These are phyloP conservation scores for Halesus radiatus DNA, from an alignment of 1,140 invertebrate species.

Conservation along the genomic window DNA sequence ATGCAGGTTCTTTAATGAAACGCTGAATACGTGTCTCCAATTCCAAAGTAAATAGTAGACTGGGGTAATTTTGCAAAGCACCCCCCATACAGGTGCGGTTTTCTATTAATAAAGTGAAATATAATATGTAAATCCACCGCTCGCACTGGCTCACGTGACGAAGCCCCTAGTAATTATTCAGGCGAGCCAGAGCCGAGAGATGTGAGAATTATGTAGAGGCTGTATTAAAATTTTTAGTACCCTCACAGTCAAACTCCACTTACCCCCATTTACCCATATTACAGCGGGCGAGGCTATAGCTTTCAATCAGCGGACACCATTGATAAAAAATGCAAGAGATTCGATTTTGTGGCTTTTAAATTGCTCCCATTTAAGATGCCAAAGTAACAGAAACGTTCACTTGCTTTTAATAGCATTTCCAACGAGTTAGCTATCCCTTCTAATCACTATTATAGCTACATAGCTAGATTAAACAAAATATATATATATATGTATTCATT, in stretches of 20 bases:
- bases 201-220: not conserved
- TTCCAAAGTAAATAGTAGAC: not conserved
- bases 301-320: not conserved
- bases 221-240: constrained; percentile 25
- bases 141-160: constrained; percentile 18
- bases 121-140: constrained; percentile 25
- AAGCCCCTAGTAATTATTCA: constrained; percentile 21
- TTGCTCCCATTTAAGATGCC: no score
- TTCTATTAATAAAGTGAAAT: constrained; percentile 36
- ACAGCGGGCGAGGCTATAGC: not conserved
- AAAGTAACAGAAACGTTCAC: no score
- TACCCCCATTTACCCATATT: constrained; percentile 7
- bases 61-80: constrained; percentile 23
- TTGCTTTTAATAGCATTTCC: no score
- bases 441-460: no score
- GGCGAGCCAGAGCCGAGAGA: constrained; percentile 3
- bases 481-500: no score
- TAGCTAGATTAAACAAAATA: no score
- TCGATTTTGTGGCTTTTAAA: no score
- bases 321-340: not conserved
- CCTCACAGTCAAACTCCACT: not conserved
- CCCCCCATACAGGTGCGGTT: constrained; percentile 28
- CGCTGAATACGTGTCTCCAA: no score
- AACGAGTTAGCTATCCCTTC: no score
- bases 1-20: no score